Evolutionary conservation across 1,140 invertebrate species (phyloP).

Genomic region (Hestina assimilis): DNA sequence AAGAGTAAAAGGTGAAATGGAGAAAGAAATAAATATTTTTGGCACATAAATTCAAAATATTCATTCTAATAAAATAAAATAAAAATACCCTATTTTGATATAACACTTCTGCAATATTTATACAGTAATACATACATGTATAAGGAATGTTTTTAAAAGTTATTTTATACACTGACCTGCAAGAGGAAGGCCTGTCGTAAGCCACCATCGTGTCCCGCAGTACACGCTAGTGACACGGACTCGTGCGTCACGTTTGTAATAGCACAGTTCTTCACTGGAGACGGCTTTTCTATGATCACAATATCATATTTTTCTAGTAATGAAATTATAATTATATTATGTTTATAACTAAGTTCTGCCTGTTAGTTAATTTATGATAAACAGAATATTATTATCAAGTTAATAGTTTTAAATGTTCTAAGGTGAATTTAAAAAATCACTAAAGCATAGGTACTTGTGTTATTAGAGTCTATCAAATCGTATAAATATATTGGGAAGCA

Average conservation of each 20-base stretch:
- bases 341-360: too few species aligned
- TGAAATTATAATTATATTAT: background rate
- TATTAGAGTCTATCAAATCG: too few species aligned
- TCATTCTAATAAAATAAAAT: background rate
- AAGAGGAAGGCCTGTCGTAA: constrained; percentile 73
- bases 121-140: too few species aligned
- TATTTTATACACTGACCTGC: constrained; percentile 54
- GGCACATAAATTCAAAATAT: background rate
- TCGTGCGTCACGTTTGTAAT: constrained; percentile 80
- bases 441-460: too few species aligned
- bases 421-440: too few species aligned
- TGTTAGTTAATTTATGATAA: background rate
- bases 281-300: constrained; percentile 66
- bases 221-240: constrained; percentile 81
- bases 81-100: too few species aligned
- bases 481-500: too few species aligned
- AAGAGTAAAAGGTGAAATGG: background rate
- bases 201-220: constrained; percentile 85
- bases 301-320: constrained; percentile 27
- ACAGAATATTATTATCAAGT: too few species aligned
- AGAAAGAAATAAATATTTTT: too few species aligned
- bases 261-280: constrained; percentile 79
- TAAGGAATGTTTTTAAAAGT: constrained; percentile 10
- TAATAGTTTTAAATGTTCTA: too few species aligned
- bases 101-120: too few species aligned